phyloP scores from a whole-genome alignment of 2,888 invertebrate genomes.

The Mesorhabditis spiculigera region DNA sequence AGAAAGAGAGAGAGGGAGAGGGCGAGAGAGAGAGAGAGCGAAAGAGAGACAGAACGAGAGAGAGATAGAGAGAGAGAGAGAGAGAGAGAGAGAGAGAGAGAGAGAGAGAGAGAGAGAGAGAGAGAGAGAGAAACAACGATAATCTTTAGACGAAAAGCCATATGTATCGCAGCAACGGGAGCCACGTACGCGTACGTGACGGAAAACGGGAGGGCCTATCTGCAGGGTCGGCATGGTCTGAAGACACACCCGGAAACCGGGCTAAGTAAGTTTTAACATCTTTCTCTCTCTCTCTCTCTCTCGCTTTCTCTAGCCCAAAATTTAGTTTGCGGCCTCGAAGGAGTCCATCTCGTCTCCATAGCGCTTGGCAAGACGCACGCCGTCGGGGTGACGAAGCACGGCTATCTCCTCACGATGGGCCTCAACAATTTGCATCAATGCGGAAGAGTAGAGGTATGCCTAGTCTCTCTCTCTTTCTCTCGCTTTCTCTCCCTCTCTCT shows the following conservation, averaged over 20 bases:
- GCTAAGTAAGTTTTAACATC: conserved; percentile 2
- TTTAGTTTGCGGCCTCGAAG: conserved; percentile 21
- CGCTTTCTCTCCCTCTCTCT: too few species aligned
- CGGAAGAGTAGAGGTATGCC: conserved; percentile 64
- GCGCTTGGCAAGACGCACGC: conserved; percentile 92
- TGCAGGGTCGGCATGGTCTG: conserved; percentile 69
- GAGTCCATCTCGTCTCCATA: conserved; percentile 64
- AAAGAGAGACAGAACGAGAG: too few species aligned
- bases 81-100: too few species aligned
- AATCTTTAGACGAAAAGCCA: conserved; percentile 34
- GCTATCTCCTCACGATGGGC: conserved; percentile 89
- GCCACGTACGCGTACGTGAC: conserved; percentile 89
- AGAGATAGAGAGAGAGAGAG: too few species aligned
- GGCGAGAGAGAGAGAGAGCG: too few species aligned
- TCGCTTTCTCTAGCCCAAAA: not conserved
- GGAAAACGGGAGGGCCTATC: conserved; percentile 80
- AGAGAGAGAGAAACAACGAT: too few species aligned
- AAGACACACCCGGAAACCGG: conserved; percentile 34
- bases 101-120: too few species aligned
- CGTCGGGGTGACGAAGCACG: conserved; percentile 81
- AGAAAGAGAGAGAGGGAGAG: too few species aligned
- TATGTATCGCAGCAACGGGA: conserved; percentile 81
- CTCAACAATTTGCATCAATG: conserved; percentile 97
- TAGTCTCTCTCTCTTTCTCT: too few species aligned
- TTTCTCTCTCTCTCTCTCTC: not conserved